phyloP scores from a whole-genome alignment of 2,888 invertebrate genomes.

The Anoplius nigerrimus region DNA sequence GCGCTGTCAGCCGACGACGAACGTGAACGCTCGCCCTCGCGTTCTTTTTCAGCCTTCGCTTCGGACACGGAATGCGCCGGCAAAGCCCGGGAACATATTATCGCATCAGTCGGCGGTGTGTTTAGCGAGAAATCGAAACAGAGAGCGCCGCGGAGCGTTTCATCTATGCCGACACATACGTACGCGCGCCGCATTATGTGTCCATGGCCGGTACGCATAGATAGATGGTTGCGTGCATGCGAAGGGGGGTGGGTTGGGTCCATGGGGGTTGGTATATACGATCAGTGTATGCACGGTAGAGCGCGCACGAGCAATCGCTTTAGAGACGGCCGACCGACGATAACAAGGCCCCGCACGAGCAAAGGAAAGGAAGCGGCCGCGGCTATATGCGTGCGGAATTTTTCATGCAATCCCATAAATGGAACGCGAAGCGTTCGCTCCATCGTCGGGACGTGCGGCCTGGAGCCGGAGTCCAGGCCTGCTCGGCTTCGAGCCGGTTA shows the following conservation, averaged over 20 bases:
- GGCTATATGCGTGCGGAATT: slow-evolving; percentile 64
- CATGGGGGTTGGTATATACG: background rate
- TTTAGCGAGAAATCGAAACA: too few relatives aligned
- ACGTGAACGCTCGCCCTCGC: too few relatives aligned
- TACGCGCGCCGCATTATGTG: background rate
- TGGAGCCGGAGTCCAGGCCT: too few relatives aligned
- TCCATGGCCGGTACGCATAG: background rate
- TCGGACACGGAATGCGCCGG: too few relatives aligned
- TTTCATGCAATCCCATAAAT: slow-evolving; percentile 71
- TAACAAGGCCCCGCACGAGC: slow-evolving; percentile 42
- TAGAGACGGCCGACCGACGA: slow-evolving; percentile 52
- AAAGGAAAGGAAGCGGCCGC: slow-evolving; percentile 52
- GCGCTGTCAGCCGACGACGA: too few relatives aligned
- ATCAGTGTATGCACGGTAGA: slow-evolving; percentile 26
- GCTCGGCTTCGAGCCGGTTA: slow-evolving; percentile 2
- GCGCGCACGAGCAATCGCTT: slow-evolving; percentile 52
- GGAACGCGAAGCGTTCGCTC: slow-evolving; percentile 50
- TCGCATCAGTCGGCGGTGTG: too few relatives aligned
- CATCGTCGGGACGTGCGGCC: too few relatives aligned
- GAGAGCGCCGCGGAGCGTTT: too few relatives aligned
- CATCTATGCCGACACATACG: slow-evolving; percentile 28
- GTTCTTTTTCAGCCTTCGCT: too few relatives aligned
- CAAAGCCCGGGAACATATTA: too few relatives aligned
- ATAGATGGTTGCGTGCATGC: slow-evolving; percentile 12
- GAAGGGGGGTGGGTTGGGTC: slow-evolving; percentile 8